Conservation (phyloP, 1,140 invertebrate genomes). For the Psix sp. region DNA sequence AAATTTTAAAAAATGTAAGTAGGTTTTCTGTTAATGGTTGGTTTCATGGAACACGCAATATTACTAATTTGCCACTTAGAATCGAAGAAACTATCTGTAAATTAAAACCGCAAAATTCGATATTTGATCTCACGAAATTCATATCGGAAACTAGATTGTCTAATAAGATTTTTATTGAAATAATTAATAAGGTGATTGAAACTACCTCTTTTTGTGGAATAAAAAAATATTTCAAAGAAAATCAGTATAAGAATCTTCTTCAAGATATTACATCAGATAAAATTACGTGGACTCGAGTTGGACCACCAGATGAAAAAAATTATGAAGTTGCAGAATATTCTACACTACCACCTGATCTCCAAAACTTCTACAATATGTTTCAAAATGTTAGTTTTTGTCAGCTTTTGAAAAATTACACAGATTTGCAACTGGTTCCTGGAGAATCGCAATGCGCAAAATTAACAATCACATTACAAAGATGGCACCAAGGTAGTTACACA, state of each 20-base stretch:
- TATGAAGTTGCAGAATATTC: constrained; percentile 78
- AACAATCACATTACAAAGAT: constrained; percentile 82
- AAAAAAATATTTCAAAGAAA: constrained; percentile 76
- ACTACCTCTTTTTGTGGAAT: constrained; percentile 79
- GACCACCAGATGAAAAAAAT: constrained; percentile 80
- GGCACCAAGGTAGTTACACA: constrained; percentile 82
- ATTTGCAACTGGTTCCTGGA: constrained; percentile 77
- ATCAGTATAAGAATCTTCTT: constrained; percentile 74
- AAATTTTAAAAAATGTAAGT: constrained; percentile 80
- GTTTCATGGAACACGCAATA: constrained; percentile 81
- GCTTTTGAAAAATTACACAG: constrained; percentile 82
- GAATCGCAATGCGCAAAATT: constrained; percentile 69
- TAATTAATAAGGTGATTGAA: constrained; percentile 79
- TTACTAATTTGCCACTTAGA: not conserved
- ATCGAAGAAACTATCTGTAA: not conserved
- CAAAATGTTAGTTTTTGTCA: constrained; percentile 77
- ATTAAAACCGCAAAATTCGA: constrained; percentile 44
- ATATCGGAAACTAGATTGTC: constrained; percentile 77
- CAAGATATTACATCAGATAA: constrained; percentile 73
- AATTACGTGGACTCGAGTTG: constrained; percentile 79
- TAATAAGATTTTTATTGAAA: constrained; percentile 68
- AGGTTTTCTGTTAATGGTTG: constrained; percentile 86
- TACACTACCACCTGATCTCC: too few relatives aligned
- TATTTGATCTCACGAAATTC: constrained; percentile 70
- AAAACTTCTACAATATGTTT: constrained; percentile 75